Evolutionary conservation across 2,797 vertebrate species (phyloP).

Genomic region (Centropyge bicolor): DNA sequence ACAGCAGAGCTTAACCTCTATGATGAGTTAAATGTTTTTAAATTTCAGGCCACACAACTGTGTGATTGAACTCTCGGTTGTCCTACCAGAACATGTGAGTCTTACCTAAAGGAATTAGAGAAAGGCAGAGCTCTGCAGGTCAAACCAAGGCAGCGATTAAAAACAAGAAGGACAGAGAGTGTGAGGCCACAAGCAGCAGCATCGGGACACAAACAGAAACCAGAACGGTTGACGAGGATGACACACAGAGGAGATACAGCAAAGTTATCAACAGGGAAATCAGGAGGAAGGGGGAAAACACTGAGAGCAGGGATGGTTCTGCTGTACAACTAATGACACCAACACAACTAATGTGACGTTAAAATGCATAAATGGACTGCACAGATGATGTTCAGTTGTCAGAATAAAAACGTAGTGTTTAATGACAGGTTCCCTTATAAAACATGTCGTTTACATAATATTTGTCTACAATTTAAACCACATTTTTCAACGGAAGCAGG

Average conservation of each 20-base stretch:
- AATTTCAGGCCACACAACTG: not conserved
- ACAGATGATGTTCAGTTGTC: too few relatives aligned
- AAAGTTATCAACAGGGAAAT: not conserved
- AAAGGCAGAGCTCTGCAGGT: slow-evolving; percentile 94
- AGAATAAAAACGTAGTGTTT: too few relatives aligned
- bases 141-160: slow-evolving; percentile 84
- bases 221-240: not conserved
- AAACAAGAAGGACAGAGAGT: slow-evolving; percentile 75
- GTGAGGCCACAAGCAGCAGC: slow-evolving; percentile 62
- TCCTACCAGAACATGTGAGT: slow-evolving; percentile 38
- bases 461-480: too few relatives aligned
- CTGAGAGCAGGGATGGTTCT: not conserved
- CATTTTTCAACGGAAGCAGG: too few relatives aligned
- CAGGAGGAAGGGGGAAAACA: not conserved
- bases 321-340: not conserved
- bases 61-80: not conserved
- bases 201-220: slow-evolving; percentile 13
- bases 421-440: too few relatives aligned
- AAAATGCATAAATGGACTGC: not conserved
- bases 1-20: slow-evolving; percentile 20
- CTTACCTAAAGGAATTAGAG: slow-evolving; percentile 99
- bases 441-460: too few relatives aligned
- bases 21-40: not conserved
- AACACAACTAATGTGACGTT: not conserved
- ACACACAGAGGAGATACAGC: not conserved